These are phyloP conservation scores for Taenioides sp. DNA, from an alignment of 2,797 vertebrate species.

Conservation along the genomic window DNA sequence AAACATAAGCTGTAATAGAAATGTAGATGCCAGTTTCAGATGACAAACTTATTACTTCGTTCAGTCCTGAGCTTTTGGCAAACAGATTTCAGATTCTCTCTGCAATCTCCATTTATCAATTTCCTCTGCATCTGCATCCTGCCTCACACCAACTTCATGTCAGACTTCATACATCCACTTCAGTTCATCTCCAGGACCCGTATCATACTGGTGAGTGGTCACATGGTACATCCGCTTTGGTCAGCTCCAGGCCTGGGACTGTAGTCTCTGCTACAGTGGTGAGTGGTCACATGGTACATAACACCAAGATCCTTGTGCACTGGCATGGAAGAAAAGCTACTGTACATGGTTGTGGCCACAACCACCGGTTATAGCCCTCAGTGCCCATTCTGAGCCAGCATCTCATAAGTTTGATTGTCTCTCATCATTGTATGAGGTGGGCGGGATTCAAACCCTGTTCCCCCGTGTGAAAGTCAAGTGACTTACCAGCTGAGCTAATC, in stretches of 20 bases:
- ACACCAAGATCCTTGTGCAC: too few relatives aligned
- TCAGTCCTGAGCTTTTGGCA: not conserved
- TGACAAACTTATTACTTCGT: conserved; percentile 3
- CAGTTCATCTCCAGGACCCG: not conserved
- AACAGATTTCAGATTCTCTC: not conserved
- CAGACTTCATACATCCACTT: not conserved
- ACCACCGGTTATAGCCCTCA: too few relatives aligned
- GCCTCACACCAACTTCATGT: not conserved
- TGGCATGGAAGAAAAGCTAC: too few relatives aligned
- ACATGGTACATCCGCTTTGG: not conserved
- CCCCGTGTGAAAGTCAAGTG: too few relatives aligned
- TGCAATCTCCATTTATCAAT: not conserved
- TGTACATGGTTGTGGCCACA: too few relatives aligned
- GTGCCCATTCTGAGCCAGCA: too few relatives aligned
- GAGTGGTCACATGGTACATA: too few relatives aligned
- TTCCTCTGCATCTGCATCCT: not conserved
- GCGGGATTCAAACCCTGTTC: too few relatives aligned
- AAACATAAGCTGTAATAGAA: not conserved
- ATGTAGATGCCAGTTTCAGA: conserved; percentile 4
- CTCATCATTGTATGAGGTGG: too few relatives aligned
- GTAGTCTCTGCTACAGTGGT: too few relatives aligned
- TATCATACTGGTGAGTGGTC: not conserved
- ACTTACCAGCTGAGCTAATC: too few relatives aligned
- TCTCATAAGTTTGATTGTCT: too few relatives aligned
- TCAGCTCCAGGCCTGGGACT: not conserved